Evolutionary conservation across 2,888 invertebrate genomes (phyloP).

Genomic region (Endotricha flammealis): DNA sequence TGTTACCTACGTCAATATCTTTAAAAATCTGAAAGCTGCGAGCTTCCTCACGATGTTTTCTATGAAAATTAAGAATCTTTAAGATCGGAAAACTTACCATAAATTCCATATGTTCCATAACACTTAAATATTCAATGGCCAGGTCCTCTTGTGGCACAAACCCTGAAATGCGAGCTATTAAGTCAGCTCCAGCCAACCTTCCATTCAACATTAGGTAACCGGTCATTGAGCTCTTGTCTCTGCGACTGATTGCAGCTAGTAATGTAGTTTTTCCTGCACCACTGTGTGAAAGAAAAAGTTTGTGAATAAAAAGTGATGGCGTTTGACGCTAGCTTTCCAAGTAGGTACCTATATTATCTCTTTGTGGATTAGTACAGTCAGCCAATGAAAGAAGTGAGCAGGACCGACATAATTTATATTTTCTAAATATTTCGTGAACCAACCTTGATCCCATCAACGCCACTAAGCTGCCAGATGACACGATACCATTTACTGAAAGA

Average conservation of each 20-base stretch:
- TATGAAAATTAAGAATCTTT: no score
- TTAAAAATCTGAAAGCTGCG: no score
- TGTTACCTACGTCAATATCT: no score
- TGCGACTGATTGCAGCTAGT: slow-evolving; percentile 84
- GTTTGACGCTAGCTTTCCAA: not conserved
- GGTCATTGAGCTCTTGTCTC: slow-evolving; percentile 81
- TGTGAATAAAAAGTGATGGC: not conserved
- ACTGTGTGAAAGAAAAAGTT: slow-evolving; percentile 52
- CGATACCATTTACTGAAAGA: slow-evolving; percentile 82
- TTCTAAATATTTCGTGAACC: no score
- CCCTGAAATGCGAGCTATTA: slow-evolving; percentile 86
- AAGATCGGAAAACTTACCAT: slow-evolving; percentile 78
- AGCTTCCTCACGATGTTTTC: no score
- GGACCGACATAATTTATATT: no score
- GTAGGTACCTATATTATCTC: no score
- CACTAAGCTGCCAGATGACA: slow-evolving; percentile 82
- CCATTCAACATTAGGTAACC: slow-evolving; percentile 87
- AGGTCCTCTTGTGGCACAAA: slow-evolving; percentile 93
- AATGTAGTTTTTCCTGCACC: slow-evolving; percentile 88
- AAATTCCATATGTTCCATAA: slow-evolving; percentile 90
- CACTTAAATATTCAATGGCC: slow-evolving; percentile 86
- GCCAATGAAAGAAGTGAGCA: no score
- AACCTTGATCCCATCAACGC: slow-evolving; percentile 88
- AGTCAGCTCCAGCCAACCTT: slow-evolving; percentile 77
- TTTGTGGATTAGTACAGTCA: no score